phyloP scores from a whole-genome alignment of 2,888 invertebrate species.

The Athalia rosae region DNA sequence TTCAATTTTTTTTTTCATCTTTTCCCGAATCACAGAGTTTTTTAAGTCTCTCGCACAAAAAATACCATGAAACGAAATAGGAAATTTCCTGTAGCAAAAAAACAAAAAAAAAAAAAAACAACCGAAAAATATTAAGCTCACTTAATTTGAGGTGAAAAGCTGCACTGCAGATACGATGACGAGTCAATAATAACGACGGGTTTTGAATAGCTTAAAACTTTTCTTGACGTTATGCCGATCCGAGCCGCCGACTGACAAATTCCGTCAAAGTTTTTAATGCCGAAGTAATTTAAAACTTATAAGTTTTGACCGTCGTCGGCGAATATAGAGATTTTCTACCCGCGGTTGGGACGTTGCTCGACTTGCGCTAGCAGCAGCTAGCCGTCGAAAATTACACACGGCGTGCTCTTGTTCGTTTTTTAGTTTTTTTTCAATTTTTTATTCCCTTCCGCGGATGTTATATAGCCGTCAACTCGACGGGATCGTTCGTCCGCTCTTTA shows the following conservation, averaged over 20 bases:
- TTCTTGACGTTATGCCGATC: slow-evolving; percentile 17
- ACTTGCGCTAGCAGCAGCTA: background rate
- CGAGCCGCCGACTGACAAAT: slow-evolving; percentile 65
- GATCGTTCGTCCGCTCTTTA: background rate
- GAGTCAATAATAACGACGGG: slow-evolving; percentile 22
- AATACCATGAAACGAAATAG: too few species aligned
- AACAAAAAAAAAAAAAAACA: background rate
- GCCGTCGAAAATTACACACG: too few species aligned
- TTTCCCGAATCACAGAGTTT: too few species aligned
- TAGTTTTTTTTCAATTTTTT: too few species aligned
- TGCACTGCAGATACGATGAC: background rate
- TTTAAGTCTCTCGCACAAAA: too few species aligned
- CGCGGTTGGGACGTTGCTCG: background rate
- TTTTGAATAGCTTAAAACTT: slow-evolving; percentile 32
- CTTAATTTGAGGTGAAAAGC: slow-evolving; percentile 4
- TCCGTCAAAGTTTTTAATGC: slow-evolving; percentile 70
- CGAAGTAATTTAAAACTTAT: slow-evolving; percentile 58
- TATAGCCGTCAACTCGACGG: slow-evolving; percentile 5
- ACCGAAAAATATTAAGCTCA: background rate
- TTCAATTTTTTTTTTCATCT: too few species aligned
- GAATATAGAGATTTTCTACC: too few species aligned
- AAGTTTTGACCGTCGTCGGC: slow-evolving; percentile 6
- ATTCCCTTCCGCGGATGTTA: too few species aligned
- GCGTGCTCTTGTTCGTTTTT: too few species aligned
- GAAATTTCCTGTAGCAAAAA: too few species aligned